Base-by-base conservation (phyloP, 2,797 vertebrate species). In the Neoniphon sammara region DNA sequence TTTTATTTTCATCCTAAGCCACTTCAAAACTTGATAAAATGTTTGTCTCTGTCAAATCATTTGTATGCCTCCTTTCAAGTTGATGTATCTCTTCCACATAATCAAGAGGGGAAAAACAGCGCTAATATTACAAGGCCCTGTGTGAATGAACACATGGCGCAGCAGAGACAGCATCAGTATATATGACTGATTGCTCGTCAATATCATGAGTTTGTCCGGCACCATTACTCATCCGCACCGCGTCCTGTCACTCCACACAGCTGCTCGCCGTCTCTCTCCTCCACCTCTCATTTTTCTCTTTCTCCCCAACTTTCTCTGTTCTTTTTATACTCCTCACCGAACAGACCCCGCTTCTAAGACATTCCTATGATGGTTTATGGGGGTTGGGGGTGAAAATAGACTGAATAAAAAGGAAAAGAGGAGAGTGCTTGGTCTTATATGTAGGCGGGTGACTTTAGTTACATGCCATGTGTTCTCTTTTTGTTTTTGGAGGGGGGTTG, bases 121-220 rank as follows among this genome's bases (percentile, higher is more conserved):
- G 5, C 72, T 77, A 80, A 75, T 55, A 74, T 72, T 66, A 75
- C 65, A 62, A 68, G 60, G 71, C 56, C 36, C 61, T 67, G 66
- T 61, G 66, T 67, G 61, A 80, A 70, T 57, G 67, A 83, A 75
- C 81, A 80, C 85, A 77, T 73, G 84, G 84, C 88, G 68, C 72
- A 70, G 67, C 78, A 80, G 78, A 86, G 84, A 88, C 81, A 78
- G 70, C 84, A 85, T 87, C 81, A 71, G 73, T 61, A 73, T 70
- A 90, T 70, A 90, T 93, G 91, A 93, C 88, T 92, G 92, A 93
- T 93, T 87, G 73, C 91, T 91, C 80, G 72, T 93, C 91, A 92
- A 93, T 92, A 90, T 84, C 85, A 65, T 2, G 27, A 68, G 87
- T 88, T 91, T 83, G 83, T 76, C 77, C 80, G 63, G 76, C 70